These are phyloP conservation scores for Patella depressa DNA, from an alignment of 2,888 invertebrate species.

Conservation along the genomic window DNA sequence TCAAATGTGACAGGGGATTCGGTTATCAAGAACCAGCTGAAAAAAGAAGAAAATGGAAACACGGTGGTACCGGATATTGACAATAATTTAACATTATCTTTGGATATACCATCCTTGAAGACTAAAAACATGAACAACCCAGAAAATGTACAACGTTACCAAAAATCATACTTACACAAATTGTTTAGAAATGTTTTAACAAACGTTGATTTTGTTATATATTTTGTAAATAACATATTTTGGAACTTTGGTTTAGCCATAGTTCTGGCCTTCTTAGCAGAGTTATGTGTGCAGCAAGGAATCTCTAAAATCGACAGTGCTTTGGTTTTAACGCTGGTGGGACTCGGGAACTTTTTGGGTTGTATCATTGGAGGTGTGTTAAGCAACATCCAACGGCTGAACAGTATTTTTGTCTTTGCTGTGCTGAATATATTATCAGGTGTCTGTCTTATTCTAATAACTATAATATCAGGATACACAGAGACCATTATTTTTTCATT, in stretches of 20 bases:
- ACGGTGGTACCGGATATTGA: conserved; percentile 11
- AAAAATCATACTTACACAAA: conserved; percentile 3
- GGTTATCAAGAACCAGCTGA: background rate
- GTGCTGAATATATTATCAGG: conserved; percentile 44
- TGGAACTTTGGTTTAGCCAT: conserved; percentile 33
- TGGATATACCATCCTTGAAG: conserved; percentile 13
- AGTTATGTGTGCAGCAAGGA: conserved; percentile 46
- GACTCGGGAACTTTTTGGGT: conserved; percentile 51
- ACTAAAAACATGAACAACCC: too few relatives aligned
- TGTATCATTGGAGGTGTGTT: conserved; percentile 49
- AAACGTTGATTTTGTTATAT: conserved; percentile 19
- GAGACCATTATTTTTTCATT: conserved; percentile 23
- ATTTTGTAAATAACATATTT: conserved; percentile 23
- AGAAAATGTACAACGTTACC: background rate
- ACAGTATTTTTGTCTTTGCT: conserved; percentile 44
- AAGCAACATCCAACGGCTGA: conserved; percentile 44
- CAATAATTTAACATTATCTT: conserved; percentile 20
- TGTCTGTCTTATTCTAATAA: conserved; percentile 31
- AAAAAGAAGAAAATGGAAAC: too few relatives aligned
- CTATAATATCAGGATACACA: conserved; percentile 7
- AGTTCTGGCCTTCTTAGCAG: conserved; percentile 44
- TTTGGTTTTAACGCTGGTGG: conserved; percentile 38
- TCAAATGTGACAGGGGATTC: background rate
- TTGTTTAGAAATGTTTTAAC: conserved; percentile 19
- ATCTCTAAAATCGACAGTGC: conserved; percentile 41